Percentiles rank a stretch among this genome's conserved stretches.
phyloP scores from a whole-genome alignment of 2,797 vertebrate genomes.

The Cryptoprocta ferox region DNA sequence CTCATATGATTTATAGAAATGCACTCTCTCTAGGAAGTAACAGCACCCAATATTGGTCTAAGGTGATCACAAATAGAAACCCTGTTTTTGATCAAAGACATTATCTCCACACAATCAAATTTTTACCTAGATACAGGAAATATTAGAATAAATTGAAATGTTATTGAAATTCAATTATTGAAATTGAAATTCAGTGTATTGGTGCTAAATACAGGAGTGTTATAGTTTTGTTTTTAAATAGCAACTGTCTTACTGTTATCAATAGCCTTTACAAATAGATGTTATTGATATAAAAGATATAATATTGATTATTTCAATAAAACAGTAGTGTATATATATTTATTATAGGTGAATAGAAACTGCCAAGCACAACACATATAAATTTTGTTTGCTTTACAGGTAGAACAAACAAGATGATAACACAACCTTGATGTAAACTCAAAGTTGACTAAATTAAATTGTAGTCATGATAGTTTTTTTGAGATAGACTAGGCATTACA shows the following conservation, averaged over 20 bases:
- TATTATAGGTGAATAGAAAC: background rate
- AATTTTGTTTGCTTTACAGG: background rate
- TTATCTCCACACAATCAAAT: background rate
- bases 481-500: background rate
- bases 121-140: background rate
- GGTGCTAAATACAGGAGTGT: background rate
- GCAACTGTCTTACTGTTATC: background rate
- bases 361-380: background rate
- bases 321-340: background rate
- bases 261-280: background rate
- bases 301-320: background rate
- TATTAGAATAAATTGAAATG: conserved; percentile 19
- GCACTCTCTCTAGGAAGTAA: background rate
- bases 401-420: background rate
- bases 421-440: background rate
- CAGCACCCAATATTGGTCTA: background rate
- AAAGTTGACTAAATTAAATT: background rate
- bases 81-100: background rate
- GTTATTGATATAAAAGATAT: background rate
- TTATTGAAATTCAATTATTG: too few species aligned
- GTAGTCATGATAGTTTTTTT: background rate
- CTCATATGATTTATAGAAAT: background rate
- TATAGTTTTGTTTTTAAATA: background rate
- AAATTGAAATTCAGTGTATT: background rate
- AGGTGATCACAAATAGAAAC: background rate